Evolutionary conservation across 2,888 invertebrate species (phyloP).

Genomic region (Coremacera marginata): DNA sequence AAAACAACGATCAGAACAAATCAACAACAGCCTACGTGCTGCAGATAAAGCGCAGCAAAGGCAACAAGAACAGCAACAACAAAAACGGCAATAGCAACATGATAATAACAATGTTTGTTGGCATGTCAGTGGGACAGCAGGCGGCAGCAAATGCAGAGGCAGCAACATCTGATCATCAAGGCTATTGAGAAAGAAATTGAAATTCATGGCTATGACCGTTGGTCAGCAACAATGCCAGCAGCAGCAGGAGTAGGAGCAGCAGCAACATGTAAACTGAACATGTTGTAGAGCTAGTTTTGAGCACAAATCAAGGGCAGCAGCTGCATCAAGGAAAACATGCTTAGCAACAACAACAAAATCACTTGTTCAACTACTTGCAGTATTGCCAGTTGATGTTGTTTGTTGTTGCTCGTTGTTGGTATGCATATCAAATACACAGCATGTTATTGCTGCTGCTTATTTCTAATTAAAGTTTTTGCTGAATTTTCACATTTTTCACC

Average conservation of each 20-base stretch:
- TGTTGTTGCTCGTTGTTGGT: constrained; percentile 6
- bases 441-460: constrained; percentile 7
- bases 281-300: background rate
- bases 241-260: background rate
- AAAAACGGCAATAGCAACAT: constrained; percentile 7
- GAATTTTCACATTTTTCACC: background rate
- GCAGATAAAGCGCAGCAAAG: constrained; percentile 14
- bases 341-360: constrained; percentile 8
- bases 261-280: background rate
- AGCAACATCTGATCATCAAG: too few species aligned
- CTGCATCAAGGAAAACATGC: background rate
- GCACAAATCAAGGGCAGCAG: background rate
- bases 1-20: background rate
- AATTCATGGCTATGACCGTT: constrained; percentile 10
- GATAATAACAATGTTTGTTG: constrained; percentile 27
- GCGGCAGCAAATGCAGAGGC: too few species aligned
- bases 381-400: background rate
- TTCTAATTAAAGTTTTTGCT: background rate
- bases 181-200: constrained; percentile 17
- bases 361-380: constrained; percentile 22
- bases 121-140: constrained; percentile 23
- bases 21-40: constrained; percentile 22
- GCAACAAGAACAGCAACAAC: background rate
- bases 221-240: background rate
- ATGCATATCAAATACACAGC: background rate